These are phyloP conservation scores for Dreissena polymorpha DNA, from an alignment of 1,140 invertebrate genomes.

Conservation along the genomic window DNA sequence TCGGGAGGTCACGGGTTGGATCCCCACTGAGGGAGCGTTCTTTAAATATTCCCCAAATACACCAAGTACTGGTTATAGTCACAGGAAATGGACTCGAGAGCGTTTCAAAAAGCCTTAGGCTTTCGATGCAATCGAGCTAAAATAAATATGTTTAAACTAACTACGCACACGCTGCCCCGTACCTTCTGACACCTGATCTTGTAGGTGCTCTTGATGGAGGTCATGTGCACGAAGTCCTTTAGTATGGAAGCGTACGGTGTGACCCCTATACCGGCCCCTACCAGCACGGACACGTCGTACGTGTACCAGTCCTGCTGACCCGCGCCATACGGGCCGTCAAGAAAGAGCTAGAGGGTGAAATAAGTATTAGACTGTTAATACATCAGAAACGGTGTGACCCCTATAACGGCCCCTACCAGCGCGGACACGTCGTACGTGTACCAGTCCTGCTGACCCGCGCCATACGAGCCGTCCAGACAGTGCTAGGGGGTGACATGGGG, in stretches of 20 bases:
- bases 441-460: too few species aligned
- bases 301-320: slow-evolving; percentile 99
- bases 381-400: slow-evolving; percentile 83
- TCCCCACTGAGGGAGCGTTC: too few species aligned
- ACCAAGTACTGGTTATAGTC: too few species aligned
- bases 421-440: too few species aligned
- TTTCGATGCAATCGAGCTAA: too few species aligned
- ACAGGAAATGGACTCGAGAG: too few species aligned
- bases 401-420: too few species aligned
- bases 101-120: too few species aligned
- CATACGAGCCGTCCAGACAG: slow-evolving; percentile 97
- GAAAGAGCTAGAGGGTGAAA: slow-evolving; percentile 73
- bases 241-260: slow-evolving; percentile 99
- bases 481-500: too few species aligned
- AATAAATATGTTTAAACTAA: too few species aligned
- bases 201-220: slow-evolving; percentile 75
- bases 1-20: too few species aligned
- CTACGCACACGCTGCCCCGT: slow-evolving; percentile 10
- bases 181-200: slow-evolving; percentile 79
- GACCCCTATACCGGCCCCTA: slow-evolving; percentile 99
- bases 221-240: slow-evolving; percentile 78
- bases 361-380: background rate
- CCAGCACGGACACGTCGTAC: slow-evolving; percentile 92
- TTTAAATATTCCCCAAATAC: too few species aligned
- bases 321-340: slow-evolving; percentile 99